Conservation (phyloP, 1,140 invertebrate genomes). For the Theocolax elegans region DNA sequence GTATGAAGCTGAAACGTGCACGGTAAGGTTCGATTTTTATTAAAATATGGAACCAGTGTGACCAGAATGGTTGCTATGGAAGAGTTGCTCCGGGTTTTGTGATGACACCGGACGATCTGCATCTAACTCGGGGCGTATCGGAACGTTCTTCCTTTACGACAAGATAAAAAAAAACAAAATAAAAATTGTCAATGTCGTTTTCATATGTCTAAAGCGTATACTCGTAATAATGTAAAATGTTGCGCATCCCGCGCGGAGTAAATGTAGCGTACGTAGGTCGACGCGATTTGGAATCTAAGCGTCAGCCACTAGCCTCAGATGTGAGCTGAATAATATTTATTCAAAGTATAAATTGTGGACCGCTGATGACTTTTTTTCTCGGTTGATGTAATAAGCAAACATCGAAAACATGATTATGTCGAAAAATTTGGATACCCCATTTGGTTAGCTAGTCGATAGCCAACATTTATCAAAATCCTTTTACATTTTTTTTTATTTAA, state of each 20-base stretch:
- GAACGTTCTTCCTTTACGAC: slow-evolving; percentile 30
- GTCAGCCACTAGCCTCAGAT: slow-evolving; percentile 9
- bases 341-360: slow-evolving; percentile 1
- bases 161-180: no score
- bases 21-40: slow-evolving; percentile 58
- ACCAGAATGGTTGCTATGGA: slow-evolving; percentile 69
- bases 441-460: slow-evolving; percentile 12
- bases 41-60: slow-evolving; percentile 69
- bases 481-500: neutral
- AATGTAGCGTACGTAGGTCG: neutral
- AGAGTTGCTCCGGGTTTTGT: slow-evolving; percentile 59
- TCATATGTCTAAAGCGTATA: no score
- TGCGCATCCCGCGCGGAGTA: neutral
- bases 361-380: slow-evolving; percentile 2
- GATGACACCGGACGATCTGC: slow-evolving; percentile 57
- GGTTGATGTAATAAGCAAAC: neutral
- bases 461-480: neutral
- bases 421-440: slow-evolving; percentile 3
- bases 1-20: slow-evolving; percentile 62
- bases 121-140: slow-evolving; percentile 56
- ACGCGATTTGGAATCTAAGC: slow-evolving; percentile 35
- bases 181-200: no score
- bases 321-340: neutral
- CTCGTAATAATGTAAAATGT: neutral
- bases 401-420: neutral